Evolutionary conservation across 2,888 invertebrate genomes (phyloP), one percentile per base, ranked within the genome.

Genomic region (Drosophila prolongata): DNA sequence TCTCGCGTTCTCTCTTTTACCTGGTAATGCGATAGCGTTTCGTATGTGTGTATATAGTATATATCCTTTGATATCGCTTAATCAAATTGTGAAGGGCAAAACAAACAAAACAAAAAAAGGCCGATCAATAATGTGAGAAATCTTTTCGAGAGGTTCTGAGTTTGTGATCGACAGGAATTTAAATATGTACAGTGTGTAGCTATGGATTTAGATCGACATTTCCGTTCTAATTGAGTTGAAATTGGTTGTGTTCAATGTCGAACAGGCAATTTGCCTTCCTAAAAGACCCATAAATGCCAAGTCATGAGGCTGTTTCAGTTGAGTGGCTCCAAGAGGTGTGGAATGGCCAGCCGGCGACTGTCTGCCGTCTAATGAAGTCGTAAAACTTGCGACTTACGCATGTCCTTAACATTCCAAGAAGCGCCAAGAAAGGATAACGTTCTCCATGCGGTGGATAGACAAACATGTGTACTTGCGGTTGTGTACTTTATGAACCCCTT

Each of bases 301-400:
- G 62, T 49, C 64, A 49, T 64, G 42, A 34, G 40, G 34, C 38
- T 61, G 62, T 46, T 42, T 62, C 50, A 9, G 35, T 43, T 37
- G 40, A 50, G 64, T 50, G 64, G 9, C 35, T 61, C 38, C 30
- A 44, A 14, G 62, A 57, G 57, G n/a, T 37, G 44, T 30, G 61
- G 60, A 6, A 37, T 27, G 19, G 19, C 27, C 16, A 11, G 10
- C 16, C 35, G 49, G 64, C 66, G 69, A 68, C 72, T 55, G 73
- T 62, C 73, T 70, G 53, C 47, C 54, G 56, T 75, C 84, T 75
- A 78, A 84, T 84, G 68, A 79, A 75, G 77, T 87, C 79, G 77
- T 81, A 62, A 80, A 80, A 80, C 75, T 78, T 76, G 74, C 66
- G 76, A 64, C 50, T 76, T 78, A 66, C 64, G 81, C 84, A 79